Base-by-base conservation (phyloP, 1,140 invertebrate species). In the Tetramorium simillimum region DNA sequence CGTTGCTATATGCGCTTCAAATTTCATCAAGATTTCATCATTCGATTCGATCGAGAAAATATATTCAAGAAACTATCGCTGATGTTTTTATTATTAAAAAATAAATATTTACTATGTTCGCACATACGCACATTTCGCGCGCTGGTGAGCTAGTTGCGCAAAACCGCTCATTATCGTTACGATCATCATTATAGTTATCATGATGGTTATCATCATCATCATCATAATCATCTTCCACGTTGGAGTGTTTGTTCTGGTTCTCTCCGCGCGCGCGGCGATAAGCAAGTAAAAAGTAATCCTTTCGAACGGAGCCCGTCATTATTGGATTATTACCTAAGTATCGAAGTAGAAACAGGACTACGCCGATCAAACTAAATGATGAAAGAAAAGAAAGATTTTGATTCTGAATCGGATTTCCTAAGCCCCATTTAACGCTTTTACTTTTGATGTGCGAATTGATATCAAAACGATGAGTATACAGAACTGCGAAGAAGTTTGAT, bases 311-410 rank as follows among this genome's bases (percentile, higher is more conserved):
- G 92, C 89, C 92, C 88, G 62, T 94, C 89, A 94, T 94, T 93
- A 94, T 89, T 82, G 88, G 89, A 92, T 93, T 93, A 94, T 94
- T 94, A 94, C 92, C 92, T 93, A 94, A 94, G 93, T 93, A 94
- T 92, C 92, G 87, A 88, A 81, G 84, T 91, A 69, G 91, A 90
- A 92, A 92, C 88, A 89, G 85, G 80, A 70, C 77, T 67, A 82
- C 53, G 53, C 65, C 73, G 81, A 77, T 80, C 58, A 87, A 90
- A 84, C 18, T 84, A 75, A 88, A 76, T 63, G 70, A 33, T 18
- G 77, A 75, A 69, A 75, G 86, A 90, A 89, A 86, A 53, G 51
- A 53, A 77, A 65, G 28, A 28, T 70, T 75, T 46, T 33, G 33
- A 33, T 33, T 33, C 4, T 33, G 16, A 49, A n/a, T 70, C 56